Base-by-base conservation (phyloP, 2,797 vertebrate species). In the Phaenicophaeus curvirostris region DNA sequence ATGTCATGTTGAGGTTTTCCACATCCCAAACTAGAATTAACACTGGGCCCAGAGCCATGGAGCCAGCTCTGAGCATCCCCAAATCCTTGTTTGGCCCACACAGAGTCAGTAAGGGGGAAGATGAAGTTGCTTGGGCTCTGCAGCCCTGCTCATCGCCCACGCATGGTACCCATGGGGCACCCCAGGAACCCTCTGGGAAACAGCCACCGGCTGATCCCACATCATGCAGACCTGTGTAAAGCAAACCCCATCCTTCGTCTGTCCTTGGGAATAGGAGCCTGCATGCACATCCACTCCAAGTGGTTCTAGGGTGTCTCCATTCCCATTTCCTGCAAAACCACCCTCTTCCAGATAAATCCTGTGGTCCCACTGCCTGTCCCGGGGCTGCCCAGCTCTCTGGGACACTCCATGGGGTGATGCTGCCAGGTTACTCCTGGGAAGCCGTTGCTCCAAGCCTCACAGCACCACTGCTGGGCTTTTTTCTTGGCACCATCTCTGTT, bases 361-460 rank as follows among this genome's bases (percentile, higher is more conserved):
- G 0, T 0, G 1, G 51, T 41, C 46, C 46, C 25, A 3, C 31
- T 21, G 44, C n/a, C 50, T 21, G 4, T 20, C 13, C 39, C 2
- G 11, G 41, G n/a, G 39, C 25, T 72, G 37, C 16, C 9, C 18
- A 14, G 13, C 51, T 50, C 37, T 17, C 31, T 1, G 25, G 20
- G 39, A 19, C 33, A 0, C 48, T 8, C 9, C 33, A 5, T 23
- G 37, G 63, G 30, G 21, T 51, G 66, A 15, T 31, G 27, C 18
- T 1, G 0, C 31, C 39, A 11, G 25, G 54, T 31, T 82, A 80
- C 37, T 28, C 31, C 39, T 3, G 0, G 37, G 24, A 8, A 33
- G 21, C 6, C 1, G 0, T 25, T 61, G 31, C 54, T 82, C 37
- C 30, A 37, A 14, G 35, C 31, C 51, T 17, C 1, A 0, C 19